These are phyloP conservation scores for Diplodus puntazzo DNA, from an alignment of 2,797 vertebrate species.

Conservation along the genomic window DNA sequence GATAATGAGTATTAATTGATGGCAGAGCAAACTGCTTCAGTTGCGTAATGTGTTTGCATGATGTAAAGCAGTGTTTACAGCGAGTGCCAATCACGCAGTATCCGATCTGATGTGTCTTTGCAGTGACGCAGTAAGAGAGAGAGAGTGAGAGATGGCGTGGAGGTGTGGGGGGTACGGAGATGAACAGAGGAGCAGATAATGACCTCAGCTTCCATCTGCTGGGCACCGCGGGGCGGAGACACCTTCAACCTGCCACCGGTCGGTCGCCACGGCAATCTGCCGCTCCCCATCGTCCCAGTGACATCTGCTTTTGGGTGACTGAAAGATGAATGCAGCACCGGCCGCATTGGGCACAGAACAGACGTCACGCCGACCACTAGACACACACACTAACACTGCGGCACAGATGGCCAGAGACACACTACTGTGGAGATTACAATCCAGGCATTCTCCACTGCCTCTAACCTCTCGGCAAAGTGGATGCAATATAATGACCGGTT, in stretches of 20 bases:
- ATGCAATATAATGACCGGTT: conserved; percentile 69
- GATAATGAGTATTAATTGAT: conserved; percentile 65
- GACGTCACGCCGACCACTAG: conserved; percentile 73
- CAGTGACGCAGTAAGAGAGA: conserved; percentile 48
- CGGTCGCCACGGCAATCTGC: conserved; percentile 82
- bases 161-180: conserved; percentile 56
- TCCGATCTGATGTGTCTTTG: conserved; percentile 51
- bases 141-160: conserved; percentile 18
- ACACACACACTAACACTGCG: conserved; percentile 68
- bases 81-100: conserved; percentile 36
- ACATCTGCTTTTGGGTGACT: conserved; percentile 87
- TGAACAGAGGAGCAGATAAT: conserved; percentile 79
- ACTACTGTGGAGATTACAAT: conserved; percentile 74
- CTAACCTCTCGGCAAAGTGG: conserved; percentile 59
- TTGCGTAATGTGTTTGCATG: conserved; percentile 60
- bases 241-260: conserved; percentile 83
- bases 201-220: conserved; percentile 85
- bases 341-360: conserved; percentile 73
- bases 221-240: conserved; percentile 78
- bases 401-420: conserved; percentile 79
- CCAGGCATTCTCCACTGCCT: conserved; percentile 67
- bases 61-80: conserved; percentile 57
- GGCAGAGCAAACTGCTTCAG: conserved; percentile 56
- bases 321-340: conserved; percentile 84
- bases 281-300: conserved; percentile 81